phyloP scores from a whole-genome alignment of 2,888 invertebrate species.

The Drosophila rellima region DNA sequence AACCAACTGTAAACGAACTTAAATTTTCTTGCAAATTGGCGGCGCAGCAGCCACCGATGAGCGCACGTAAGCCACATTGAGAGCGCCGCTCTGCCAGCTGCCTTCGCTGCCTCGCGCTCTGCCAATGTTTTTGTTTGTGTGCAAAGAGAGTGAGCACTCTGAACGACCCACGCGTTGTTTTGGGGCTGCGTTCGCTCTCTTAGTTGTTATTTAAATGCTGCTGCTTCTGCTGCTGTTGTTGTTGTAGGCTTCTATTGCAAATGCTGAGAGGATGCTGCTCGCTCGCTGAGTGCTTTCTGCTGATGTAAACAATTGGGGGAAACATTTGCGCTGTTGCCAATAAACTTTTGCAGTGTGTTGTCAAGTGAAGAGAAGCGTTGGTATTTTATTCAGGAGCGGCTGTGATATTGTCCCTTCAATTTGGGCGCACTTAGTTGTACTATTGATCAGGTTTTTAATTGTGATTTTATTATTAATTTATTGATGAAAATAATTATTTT shows the following conservation, averaged over 20 bases:
- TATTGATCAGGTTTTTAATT: not conserved
- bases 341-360: conserved; percentile 25
- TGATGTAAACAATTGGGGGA: conserved; percentile 69
- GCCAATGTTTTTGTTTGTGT: conserved; percentile 55
- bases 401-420: not conserved
- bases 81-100: conserved; percentile 32
- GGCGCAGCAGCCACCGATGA: conserved; percentile 70
- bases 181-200: conserved; percentile 36
- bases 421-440: not conserved
- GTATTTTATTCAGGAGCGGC: conserved; percentile 12
- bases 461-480: not conserved
- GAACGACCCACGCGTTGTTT: conserved; percentile 56
- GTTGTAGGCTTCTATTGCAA: conserved; percentile 21
- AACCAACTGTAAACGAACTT: conserved; percentile 78
- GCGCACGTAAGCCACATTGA: conserved; percentile 62
- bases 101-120: conserved; percentile 34
- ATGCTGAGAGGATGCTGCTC: conserved; percentile 42
- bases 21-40: conserved; percentile 79
- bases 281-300: conserved; percentile 40
- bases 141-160: conserved; percentile 28
- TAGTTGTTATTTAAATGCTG: conserved; percentile 41
- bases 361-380: conserved; percentile 2
- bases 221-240: conserved; percentile 24
- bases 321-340: conserved; percentile 54
- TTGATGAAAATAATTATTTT: no score